These are phyloP conservation scores for Polyergus mexicanus DNA, from an alignment of 1,140 invertebrate genomes.

Conservation along the genomic window DNA sequence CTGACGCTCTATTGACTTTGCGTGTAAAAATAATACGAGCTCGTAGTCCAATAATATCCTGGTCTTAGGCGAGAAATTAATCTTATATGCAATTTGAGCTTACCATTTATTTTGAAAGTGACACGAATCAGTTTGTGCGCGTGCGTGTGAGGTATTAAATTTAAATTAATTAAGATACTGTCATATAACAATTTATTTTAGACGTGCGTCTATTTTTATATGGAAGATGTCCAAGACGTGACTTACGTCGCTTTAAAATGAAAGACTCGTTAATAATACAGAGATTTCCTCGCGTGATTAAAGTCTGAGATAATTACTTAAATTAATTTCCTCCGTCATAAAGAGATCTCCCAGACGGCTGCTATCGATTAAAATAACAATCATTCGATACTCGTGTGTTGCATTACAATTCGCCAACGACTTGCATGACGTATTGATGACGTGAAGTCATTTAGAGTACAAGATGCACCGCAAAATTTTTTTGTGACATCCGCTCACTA, in stretches of 20 bases:
- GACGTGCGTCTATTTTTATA: constrained; percentile 44
- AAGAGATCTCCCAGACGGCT: constrained; percentile 51
- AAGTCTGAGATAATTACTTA: constrained; percentile 57
- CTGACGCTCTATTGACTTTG: constrained; percentile 38
- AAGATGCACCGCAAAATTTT: too few relatives aligned
- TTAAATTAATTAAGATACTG: constrained; percentile 55
- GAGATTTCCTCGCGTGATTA: constrained; percentile 26
- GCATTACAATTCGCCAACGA: not conserved
- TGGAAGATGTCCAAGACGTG: constrained; percentile 18
- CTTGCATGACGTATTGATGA: not conserved
- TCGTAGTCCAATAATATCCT: constrained; percentile 41
- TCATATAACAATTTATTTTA: constrained; percentile 15
- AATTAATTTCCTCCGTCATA: constrained; percentile 48
- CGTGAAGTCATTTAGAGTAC: not conserved
- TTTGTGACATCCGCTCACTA: too few relatives aligned
- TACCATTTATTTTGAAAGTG: constrained; percentile 41
- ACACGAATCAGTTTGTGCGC: not conserved
- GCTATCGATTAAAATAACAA: constrained; percentile 51
- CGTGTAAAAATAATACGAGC: constrained; percentile 41
- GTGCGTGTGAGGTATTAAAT: constrained; percentile 22
- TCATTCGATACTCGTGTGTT: constrained; percentile 40
- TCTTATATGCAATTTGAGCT: constrained; percentile 46
- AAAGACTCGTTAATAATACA: constrained; percentile 44
- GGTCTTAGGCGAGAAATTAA: constrained; percentile 57
- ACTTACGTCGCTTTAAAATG: constrained; percentile 40